Evolutionary conservation across 35 echinoderm and acorn worm species (phyloP), one percentile per base, ranked within the genome.

Genomic region (Heliocidaris tuberculata): DNA sequence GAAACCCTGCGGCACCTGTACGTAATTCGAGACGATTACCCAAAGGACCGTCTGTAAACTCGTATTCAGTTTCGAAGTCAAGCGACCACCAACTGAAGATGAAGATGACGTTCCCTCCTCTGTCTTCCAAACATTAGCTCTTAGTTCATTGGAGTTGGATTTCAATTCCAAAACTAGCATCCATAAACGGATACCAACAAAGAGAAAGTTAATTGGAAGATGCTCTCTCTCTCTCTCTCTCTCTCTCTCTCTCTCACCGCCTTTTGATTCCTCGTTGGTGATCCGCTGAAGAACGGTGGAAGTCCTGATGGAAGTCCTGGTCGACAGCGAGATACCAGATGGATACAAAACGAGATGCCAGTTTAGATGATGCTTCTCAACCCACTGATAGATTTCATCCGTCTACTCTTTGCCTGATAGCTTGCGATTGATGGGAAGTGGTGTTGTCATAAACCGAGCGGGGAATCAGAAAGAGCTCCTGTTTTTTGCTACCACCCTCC

Each of bases 361-460:
- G 65, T 21, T 78, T 78, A n/a, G 65, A 78, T 78, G 65, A 78
- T 78, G 19, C 65, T 78, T 78, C 65, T 78, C 65, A 78, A 78
- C 65, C 27, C 65, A 78, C 65, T 78, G 65, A 78, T 78, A 24
- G 65, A n/a, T 27, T 48, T 89, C 87, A 48, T 89, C 31, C 87
- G 87, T 89, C 87, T 48, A 32, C 32, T 89, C 87, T 42, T 47
- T 48, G 16, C 31, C 87, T 47, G 87, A 89, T 47, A 89, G 31
- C 87, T 7, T 31, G 65, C 31, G 31, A 89, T 89, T 89, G 87
- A 89, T 47, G 87, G 15, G 29, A 89, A 89, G 87, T 89, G 47
- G 32, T n/a, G 87, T 89, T 89, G 87, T 89, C 87, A 89, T 89
- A 89, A 89, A n/a, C 47, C 47, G 32, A 32, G 87, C 87, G 87